Percentiles rank a stretch among this genome's conserved stretches.
Evolutionary conservation across 2,797 vertebrate genomes (phyloP).

Genomic region (Artibeus lituratus): DNA sequence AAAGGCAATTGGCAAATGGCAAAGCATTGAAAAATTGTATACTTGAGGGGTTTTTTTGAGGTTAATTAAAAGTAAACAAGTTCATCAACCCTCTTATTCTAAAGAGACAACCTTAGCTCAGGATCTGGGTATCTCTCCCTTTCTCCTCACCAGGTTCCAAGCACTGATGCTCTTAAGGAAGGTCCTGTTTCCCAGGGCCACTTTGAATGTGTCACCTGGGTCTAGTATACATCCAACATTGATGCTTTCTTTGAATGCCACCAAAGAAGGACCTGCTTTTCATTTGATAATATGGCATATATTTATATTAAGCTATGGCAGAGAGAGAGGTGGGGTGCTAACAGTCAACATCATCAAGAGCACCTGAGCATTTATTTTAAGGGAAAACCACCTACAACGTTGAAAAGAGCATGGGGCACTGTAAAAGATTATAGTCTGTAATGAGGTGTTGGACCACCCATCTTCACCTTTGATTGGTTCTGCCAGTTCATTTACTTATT

Average conservation of each 20-base stretch:
- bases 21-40: not conserved
- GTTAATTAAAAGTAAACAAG: not conserved
- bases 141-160: not conserved
- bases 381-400: not conserved
- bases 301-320: not conserved
- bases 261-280: not conserved
- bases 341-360: not conserved
- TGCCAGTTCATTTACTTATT: not conserved
- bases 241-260: not conserved
- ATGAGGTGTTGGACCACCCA: not conserved
- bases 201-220: not conserved
- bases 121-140: not conserved
- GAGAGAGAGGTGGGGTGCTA: not conserved
- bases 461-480: conserved; percentile 17
- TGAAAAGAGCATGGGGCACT: not conserved
- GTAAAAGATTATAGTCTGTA: not conserved
- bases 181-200: not conserved
- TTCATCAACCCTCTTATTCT: not conserved
- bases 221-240: not conserved
- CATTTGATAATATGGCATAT: not conserved
- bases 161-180: not conserved
- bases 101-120: not conserved
- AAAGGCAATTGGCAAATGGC: not conserved
- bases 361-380: not conserved
- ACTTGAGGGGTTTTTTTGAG: not conserved